phyloP scores from a whole-genome alignment of 2,113 vertebrate genomes.

The Alligator mississippiensis region DNA sequence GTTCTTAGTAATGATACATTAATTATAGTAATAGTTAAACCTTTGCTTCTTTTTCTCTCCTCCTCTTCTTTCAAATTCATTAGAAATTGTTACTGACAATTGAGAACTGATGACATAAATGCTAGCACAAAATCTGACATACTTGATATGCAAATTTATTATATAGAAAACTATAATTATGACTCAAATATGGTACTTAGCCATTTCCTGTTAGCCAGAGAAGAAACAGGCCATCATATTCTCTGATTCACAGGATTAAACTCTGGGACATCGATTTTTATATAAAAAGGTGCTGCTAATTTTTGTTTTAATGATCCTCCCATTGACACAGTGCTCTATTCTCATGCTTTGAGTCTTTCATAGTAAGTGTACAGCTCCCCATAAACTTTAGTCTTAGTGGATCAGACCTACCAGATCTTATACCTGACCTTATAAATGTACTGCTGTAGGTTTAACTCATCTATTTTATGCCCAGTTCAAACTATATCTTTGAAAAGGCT shows the following conservation, averaged over 20 bases:
- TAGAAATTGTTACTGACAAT: constrained; percentile 58
- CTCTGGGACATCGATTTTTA: constrained; percentile 61
- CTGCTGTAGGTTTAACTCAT: background rate
- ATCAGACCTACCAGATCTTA: background rate
- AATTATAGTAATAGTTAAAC: constrained; percentile 34
- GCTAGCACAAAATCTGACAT: constrained; percentile 55
- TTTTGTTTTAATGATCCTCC: constrained; percentile 53
- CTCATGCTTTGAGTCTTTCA: constrained; percentile 33
- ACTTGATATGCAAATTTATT: constrained; percentile 65
- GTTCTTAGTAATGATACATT: background rate
- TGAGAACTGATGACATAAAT: constrained; percentile 59
- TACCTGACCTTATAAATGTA: background rate
- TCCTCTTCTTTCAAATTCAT: constrained; percentile 36
- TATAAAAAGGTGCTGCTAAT: constrained; percentile 67
- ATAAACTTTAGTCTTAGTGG: background rate
- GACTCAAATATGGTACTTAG: constrained; percentile 57
- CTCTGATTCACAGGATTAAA: constrained; percentile 69
- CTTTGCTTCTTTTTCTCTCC: constrained; percentile 43
- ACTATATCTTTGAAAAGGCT: background rate
- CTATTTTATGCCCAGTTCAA: background rate
- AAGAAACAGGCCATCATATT: constrained; percentile 51
- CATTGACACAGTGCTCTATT: background rate
- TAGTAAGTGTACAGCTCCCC: background rate
- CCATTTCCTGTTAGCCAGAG: constrained; percentile 62
- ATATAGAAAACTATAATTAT: constrained; percentile 64